These are phyloP conservation scores for Chrysopa pallens DNA, from an alignment of 1,140 invertebrate species.

Conservation along the genomic window DNA sequence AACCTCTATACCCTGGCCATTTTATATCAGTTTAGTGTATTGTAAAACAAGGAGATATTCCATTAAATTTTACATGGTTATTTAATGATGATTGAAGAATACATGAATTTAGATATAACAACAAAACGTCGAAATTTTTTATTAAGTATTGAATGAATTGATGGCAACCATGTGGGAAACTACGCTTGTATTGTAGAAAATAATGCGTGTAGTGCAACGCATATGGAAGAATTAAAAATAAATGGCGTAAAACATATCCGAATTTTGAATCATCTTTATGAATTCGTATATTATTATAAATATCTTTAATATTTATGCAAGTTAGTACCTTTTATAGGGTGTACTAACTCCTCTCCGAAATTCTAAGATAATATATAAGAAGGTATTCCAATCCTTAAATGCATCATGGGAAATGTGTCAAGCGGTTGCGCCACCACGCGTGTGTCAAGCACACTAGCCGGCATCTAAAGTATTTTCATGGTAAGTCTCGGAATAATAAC, in stretches of 20 bases:
- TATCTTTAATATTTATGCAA: too few species aligned
- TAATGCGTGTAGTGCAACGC: slow-evolving; percentile 37
- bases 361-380: too few species aligned
- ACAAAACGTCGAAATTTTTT: slow-evolving; percentile 43
- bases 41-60: slow-evolving; percentile 52
- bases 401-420: too few species aligned
- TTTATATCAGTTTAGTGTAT: slow-evolving; percentile 59
- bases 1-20: slow-evolving; percentile 54
- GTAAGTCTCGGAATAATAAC: too few species aligned
- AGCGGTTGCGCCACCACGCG: too few species aligned
- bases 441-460: too few species aligned
- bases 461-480: too few species aligned
- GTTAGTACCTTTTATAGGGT: too few species aligned
- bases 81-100: slow-evolving; percentile 37
- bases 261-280: too few species aligned
- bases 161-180: slow-evolving; percentile 39
- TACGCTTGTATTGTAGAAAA: slow-evolving; percentile 49
- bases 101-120: slow-evolving; percentile 29
- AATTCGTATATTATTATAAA: too few species aligned
- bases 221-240: slow-evolving; percentile 36
- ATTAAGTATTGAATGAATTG: slow-evolving; percentile 42
- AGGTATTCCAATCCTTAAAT: too few species aligned
- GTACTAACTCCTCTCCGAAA: too few species aligned
- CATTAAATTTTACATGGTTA: slow-evolving; percentile 50
- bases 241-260: slow-evolving; percentile 30